These are phyloP conservation scores for Nycteola revayana DNA, from an alignment of 2,888 invertebrate genomes.

Conservation along the genomic window DNA sequence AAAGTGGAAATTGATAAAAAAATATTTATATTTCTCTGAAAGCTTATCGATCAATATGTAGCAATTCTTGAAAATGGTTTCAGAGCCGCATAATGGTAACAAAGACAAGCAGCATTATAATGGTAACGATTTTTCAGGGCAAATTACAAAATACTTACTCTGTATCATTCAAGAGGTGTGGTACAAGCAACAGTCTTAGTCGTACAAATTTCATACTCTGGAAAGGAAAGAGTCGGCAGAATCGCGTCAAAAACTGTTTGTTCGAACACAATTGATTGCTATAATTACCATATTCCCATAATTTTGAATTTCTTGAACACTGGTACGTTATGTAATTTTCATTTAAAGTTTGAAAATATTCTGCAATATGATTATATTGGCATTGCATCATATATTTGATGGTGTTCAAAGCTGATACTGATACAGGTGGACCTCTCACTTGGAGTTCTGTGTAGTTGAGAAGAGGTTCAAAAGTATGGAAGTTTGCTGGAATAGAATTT, in stretches of 20 bases:
- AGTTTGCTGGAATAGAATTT: constrained; percentile 91
- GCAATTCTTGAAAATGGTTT: no score
- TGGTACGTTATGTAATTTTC: no score
- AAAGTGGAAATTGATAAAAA: no score
- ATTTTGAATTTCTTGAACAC: no score
- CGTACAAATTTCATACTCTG: constrained; percentile 94
- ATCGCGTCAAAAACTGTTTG: constrained; percentile 85
- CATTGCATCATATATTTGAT: constrained; percentile 88
- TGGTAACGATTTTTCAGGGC: no score
- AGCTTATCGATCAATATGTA: no score
- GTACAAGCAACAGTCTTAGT: constrained; percentile 86
- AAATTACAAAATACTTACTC: no score
- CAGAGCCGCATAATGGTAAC: no score
- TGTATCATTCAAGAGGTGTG: constrained; percentile 86
- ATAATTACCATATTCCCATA: constrained; percentile 90
- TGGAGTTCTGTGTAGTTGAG: constrained; percentile 90
- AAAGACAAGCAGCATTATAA: no score
- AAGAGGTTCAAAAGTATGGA: constrained; percentile 94
- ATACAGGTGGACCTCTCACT: constrained; percentile 87
- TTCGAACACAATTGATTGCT: constrained; percentile 70
- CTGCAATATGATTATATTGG: constrained; percentile 91
- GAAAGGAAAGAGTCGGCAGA: constrained; percentile 92
- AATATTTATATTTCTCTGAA: no score
- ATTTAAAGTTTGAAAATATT: no score
- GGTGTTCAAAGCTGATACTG: constrained; percentile 84